phyloP scores from a whole-genome alignment of 2,113 vertebrate genomes.

The Elephas maximus region DNA sequence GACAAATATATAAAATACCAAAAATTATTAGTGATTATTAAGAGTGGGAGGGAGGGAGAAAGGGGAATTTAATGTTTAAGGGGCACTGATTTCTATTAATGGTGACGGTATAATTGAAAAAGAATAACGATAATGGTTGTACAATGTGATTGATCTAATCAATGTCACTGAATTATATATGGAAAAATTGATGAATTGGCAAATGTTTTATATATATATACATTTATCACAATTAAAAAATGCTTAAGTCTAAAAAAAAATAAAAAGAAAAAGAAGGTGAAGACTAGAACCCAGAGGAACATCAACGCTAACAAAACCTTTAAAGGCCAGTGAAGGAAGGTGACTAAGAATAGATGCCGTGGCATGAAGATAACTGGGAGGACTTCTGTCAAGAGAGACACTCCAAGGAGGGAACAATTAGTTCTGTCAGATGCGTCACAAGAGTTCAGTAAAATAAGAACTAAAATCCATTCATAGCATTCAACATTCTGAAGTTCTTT shows the following conservation, averaged over 20 bases:
- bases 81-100: neutral
- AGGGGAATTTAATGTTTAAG: neutral
- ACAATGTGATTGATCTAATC: too few relatives aligned
- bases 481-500: neutral
- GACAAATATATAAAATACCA: neutral
- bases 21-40: neutral
- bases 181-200: too few relatives aligned
- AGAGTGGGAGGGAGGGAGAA: neutral
- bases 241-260: neutral
- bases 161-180: too few relatives aligned
- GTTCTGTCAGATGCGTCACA: neutral
- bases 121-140: too few relatives aligned
- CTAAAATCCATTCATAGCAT: neutral
- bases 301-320: neutral
- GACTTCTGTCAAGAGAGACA: neutral
- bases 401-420: neutral
- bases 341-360: too few relatives aligned
- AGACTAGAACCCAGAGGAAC: neutral
- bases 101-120: neutral
- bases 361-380: neutral
- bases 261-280: neutral
- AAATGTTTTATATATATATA: neutral
- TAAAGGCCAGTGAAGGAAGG: fast-evolving
- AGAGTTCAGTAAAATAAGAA: neutral
- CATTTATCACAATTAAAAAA: neutral